A percentile compares a stretch with the other conserved stretches of the same genome.
Conservation (phyloP, 2,888 invertebrate species). For the Penaeus monodon region DNA sequence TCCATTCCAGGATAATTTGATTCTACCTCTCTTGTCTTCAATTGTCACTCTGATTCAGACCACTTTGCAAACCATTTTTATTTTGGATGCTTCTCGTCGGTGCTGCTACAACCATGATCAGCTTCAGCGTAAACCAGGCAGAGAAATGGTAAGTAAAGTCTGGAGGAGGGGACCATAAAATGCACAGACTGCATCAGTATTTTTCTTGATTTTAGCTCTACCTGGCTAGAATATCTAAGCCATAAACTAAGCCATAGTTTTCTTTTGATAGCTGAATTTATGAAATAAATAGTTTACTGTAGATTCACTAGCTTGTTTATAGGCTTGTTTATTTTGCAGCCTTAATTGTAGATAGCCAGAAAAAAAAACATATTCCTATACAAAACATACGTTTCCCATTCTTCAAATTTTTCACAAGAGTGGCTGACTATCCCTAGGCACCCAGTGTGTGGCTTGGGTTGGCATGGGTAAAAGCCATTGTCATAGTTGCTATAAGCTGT, state of each 20-base stretch:
- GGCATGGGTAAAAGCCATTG: too few species aligned
- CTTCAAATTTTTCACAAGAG: too few species aligned
- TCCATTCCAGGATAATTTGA: constrained; percentile 66
- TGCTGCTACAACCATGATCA: constrained; percentile 81
- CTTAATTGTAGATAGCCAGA: not conserved
- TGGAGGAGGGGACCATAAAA: not conserved
- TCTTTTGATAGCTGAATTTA: too few species aligned
- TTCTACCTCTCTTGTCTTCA: constrained; percentile 66
- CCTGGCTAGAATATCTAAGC: too few species aligned
- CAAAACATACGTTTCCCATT: too few species aligned
- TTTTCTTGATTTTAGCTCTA: not conserved
- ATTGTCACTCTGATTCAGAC: constrained; percentile 81
- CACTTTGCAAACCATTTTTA: constrained; percentile 83
- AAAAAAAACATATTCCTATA: not conserved
- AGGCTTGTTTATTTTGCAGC: too few species aligned
- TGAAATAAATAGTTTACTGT: too few species aligned
- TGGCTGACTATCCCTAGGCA: too few species aligned
- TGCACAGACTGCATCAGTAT: not conserved
- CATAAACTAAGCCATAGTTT: too few species aligned
- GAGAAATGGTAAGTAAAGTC: constrained; percentile 58
- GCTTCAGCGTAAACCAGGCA: constrained; percentile 69
- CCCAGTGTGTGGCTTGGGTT: too few species aligned
- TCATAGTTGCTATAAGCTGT: too few species aligned
- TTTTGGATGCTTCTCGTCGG: constrained; percentile 74
- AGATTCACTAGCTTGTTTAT: too few species aligned